A percentile compares a stretch with the other conserved stretches of the same genome.
These are phyloP conservation scores for Zoanthus sociatus DNA, from an alignment of 92 coral and sea anemone genomes.

Conservation along the genomic window DNA sequence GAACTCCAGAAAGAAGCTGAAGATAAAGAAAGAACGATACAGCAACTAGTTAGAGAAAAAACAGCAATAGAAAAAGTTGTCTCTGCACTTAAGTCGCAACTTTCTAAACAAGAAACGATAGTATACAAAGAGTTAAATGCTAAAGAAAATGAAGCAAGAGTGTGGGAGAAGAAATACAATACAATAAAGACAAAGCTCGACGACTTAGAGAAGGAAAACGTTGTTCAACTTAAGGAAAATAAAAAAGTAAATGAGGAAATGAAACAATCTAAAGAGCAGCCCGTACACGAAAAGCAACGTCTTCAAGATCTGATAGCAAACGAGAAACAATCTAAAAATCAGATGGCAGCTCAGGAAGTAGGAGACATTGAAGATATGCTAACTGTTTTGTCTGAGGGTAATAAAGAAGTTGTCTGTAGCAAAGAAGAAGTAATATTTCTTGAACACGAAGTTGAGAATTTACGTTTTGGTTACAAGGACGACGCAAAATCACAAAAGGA, in stretches of 20 bases:
- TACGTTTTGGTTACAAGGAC: conserved; percentile 18
- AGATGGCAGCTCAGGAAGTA: conserved; percentile 15
- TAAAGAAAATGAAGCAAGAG: conserved; percentile 9
- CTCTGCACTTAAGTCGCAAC: conserved; percentile 26
- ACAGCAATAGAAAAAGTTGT: conserved; percentile 5
- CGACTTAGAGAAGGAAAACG: conserved; percentile 11
- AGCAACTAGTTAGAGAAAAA: conserved; percentile 55
- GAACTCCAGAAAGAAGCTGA: conserved; percentile 59
- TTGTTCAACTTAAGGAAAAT: background rate
- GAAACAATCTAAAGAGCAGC: background rate
- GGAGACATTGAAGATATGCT: background rate
- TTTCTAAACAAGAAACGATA: conserved; percentile 18
- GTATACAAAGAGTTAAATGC: conserved; percentile 13
- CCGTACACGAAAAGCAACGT: background rate
- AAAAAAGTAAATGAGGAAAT: conserved; percentile 14
- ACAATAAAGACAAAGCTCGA: background rate
- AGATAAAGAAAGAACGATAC: conserved; percentile 65
- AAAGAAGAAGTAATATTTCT: background rate
- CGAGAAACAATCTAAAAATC: conserved; percentile 10
- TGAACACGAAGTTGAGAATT: conserved; percentile 5
- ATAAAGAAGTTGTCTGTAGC: conserved; percentile 6
- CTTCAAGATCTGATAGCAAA: conserved; percentile 7
- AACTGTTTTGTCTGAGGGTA: conserved; percentile 1
- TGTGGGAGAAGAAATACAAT: conserved; percentile 16
- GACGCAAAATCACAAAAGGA: background rate